A percentile compares a stretch with the other conserved stretches of the same genome.
Conservation (phyloP, 2,113 vertebrate species). For the Pygoscelis antarcticus region DNA sequence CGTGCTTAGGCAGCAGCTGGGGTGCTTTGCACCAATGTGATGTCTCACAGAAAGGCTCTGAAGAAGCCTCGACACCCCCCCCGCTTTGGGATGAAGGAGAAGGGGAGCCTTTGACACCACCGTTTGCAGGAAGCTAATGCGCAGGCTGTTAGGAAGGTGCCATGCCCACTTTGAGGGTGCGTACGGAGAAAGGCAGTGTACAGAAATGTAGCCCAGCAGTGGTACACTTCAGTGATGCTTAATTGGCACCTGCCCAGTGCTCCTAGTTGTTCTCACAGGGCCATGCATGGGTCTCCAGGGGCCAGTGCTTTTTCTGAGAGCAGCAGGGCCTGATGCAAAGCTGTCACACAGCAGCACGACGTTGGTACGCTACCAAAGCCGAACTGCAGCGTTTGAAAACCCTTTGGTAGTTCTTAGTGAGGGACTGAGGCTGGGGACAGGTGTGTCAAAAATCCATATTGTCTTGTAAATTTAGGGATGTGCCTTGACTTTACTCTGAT, state of each 20-base stretch:
- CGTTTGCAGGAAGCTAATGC: not conserved
- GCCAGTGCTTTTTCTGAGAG: not conserved
- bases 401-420: not conserved
- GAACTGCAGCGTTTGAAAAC: not conserved
- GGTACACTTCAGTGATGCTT: not conserved
- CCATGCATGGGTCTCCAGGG: not conserved
- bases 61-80: not conserved
- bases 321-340: not conserved
- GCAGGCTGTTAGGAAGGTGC: not conserved
- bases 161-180: not conserved
- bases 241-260: not conserved
- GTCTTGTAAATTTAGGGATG: not conserved
- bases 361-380: not conserved
- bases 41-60: not conserved
- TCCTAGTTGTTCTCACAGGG: not conserved
- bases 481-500: not conserved
- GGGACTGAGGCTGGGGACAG: not conserved
- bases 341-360: fast-evolving
- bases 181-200: not conserved
- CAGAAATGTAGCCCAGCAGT: not conserved
- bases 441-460: not conserved
- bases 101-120: not conserved
- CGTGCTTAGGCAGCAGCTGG: not conserved
- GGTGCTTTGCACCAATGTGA: not conserved
- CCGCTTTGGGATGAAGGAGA: not conserved